phyloP scores from a whole-genome alignment of 2,888 invertebrate species.

The Eurytoma californica region DNA sequence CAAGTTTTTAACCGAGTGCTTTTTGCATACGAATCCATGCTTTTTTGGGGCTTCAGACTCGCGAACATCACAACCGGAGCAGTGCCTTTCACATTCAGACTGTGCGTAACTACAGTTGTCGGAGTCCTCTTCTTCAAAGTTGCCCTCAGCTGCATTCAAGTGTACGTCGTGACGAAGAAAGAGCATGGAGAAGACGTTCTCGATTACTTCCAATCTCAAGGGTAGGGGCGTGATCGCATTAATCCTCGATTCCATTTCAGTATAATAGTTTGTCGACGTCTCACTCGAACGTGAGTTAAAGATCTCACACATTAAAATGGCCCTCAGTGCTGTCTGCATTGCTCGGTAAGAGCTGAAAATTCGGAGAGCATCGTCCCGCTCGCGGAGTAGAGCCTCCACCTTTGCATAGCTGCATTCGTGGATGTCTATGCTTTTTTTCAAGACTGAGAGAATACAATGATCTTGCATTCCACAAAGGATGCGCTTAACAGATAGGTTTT shows the following conservation, averaged over 20 bases:
- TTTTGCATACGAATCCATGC: conserved; percentile 78
- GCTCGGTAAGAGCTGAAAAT: conserved; percentile 65
- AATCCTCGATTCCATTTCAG: conserved; percentile 61
- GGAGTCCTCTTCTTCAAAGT: conserved; percentile 72
- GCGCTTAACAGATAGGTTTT: conserved; percentile 61
- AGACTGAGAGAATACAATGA: conserved; percentile 62
- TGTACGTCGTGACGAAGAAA: conserved; percentile 79
- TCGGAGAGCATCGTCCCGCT: conserved; percentile 56
- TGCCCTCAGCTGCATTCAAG: conserved; percentile 75
- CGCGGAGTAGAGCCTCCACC: conserved; percentile 62
- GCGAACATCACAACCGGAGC: conserved; percentile 64
- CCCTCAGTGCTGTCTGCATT: conserved; percentile 65
- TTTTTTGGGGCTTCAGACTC: conserved; percentile 68
- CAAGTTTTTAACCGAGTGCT: conserved; percentile 79
- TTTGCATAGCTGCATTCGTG: conserved; percentile 63
- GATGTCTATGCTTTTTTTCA: conserved; percentile 66
- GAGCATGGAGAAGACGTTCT: conserved; percentile 84
- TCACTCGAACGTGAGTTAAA: conserved; percentile 57
- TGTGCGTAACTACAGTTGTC: conserved; percentile 76
- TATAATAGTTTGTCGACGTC: conserved; percentile 57
- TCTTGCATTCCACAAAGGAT: conserved; percentile 63
- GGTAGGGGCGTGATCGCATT: conserved; percentile 62
- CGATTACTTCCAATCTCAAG: conserved; percentile 78
- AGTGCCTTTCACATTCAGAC: conserved; percentile 74
- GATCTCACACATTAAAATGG: conserved; percentile 62